Evolutionary conservation across 1,140 invertebrate species (phyloP), one percentile per base, ranked within the genome.

Genomic region (Doryteuthis pealeii): DNA sequence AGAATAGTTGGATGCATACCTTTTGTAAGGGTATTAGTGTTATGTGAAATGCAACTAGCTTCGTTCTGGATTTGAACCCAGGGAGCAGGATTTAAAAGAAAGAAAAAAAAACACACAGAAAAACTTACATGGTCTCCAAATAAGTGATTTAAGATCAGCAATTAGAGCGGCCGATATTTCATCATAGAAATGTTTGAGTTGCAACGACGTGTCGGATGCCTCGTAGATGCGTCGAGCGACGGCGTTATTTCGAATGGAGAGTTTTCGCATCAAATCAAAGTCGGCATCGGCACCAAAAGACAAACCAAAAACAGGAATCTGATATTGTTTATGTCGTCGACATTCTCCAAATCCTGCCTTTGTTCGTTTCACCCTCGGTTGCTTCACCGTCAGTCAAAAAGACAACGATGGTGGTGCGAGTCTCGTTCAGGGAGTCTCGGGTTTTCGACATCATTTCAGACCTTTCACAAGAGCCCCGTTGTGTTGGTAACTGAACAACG

Each of bases 381-480:
- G 92, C 90, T 76, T 93, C 90, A 32, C 93, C 93, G 83, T 94
- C 93, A 1, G 93, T 94, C 66, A 94, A 84, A 85, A 94, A 94
- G 33, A 94, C 90, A 26, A 94, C 91, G 45, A 93, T 90, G 0
- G 92, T 90, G 12, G 71, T 54, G 15, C 49, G 45, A 14, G 58
- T 74, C 54, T n/a, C 28, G 65, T 65, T 75, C n/a, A 75, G 66
- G 10, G 68, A 72, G 31, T 71, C 67, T 3, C 35, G 3, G 35
- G 35, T 40, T 31, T 81, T 74, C 31, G 74, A 74, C 62, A 82
- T 72, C 73, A 92, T 85, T 58, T 82, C 2, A 93, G 82, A 0
- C 90, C 92, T 31, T 89, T 85, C 45, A 88, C 85, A 15, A 93
- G 82, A 0, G 92, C 91, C 54, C 89, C 89, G 70, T 90, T 87